Base-by-base conservation (phyloP, 2,888 invertebrate genomes). In the Lamellibrachia columna region DNA sequence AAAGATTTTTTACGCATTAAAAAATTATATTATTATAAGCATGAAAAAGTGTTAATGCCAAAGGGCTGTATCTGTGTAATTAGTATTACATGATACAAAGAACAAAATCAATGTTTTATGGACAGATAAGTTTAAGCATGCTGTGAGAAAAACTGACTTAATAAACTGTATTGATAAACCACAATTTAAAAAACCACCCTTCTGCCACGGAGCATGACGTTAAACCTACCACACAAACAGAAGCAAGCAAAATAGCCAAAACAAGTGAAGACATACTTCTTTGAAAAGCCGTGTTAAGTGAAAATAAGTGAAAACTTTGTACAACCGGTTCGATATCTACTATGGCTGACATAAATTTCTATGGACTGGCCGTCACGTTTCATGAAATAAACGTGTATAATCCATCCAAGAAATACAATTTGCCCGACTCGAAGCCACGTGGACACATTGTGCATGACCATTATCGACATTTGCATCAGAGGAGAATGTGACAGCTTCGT, bases 331-430 rank as follows among this genome's bases (percentile, higher is more conserved):
- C 75, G 0, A n/a, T 22, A n/a, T 75, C 22, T 75, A 22, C 75
- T 22, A 75, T n/a, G 75, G 22, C 22, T 75, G 75, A 75, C 75
- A 75, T 75, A 75, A 75, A 75, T 15, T 6, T 75, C 75, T 75
- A 22, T 15, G 6, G 75, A 75, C 75, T 75, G 22, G 15, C 75
- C 22, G 75, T 75, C 75, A 75, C 6, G 22, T 22, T 75, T 75
- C 75, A 75, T 75, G 75, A 75, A 75, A 75, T 75, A 75, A 75
- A 22, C 75, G 75, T 75, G 75, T 75, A 75, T 75, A 75, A 75
- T n/a, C 75, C 75, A n/a, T 75, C 75, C 22, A 22, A 4, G 22
- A 75, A 75, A 75, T 75, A 75, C 75, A 75, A 75, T 75, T 75
- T 75, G 75, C 75, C 75, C 22, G 75, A n/a, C 75, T 75, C 75